Evolutionary conservation across 2,888 invertebrate species (phyloP), one percentile per base, ranked within the genome.

Genomic region (Polydrusus cervinus): DNA sequence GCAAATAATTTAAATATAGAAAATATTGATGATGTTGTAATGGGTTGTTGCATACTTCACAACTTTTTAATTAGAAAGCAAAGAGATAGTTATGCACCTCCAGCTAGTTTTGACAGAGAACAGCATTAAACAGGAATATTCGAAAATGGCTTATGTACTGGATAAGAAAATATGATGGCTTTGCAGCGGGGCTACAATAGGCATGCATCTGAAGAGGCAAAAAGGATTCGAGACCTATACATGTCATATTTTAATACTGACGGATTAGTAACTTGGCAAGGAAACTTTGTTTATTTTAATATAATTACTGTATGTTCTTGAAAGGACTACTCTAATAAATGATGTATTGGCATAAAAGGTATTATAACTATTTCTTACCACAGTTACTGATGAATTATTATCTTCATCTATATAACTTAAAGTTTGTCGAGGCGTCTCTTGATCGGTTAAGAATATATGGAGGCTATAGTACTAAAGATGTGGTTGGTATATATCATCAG

Each of bases 61-160:
- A 45, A 45, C 45, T 45, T 45, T 45, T 45, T 45, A 45, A 45
- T 45, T 45, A 13, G 45, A 14, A 45, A 45, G 14, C 45, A n/a
- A 13, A 13, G 14, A 45, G 45, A 45, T 13, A 45, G 14, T 45
- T 45, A 45, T 14, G 45, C 45, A 5, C 45, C n/a, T 13, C 14
- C 45, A 45, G 14, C 13, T 45, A n/a, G 45, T 45, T 45, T 45
- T 45, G 13, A 45, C 14, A 45, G n/a, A 45, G n/a, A 45, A 45
- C n/a, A 45, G 14, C 45, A 14, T 14, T 8, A 45, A 45, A 45
- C 45, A 14, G 45, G 14, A 34, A 34, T 34, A 34, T 34, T 34
- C n/a, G 45, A 45, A 45, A 14, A 45, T 45, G 45, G 45, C 14
- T 45, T n/a, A 45, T n/a, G 14, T 45, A 14, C 45, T n/a, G 14